Evolutionary conservation across 2,113 vertebrate species (phyloP).

Genomic region (Semnornis frantzii): DNA sequence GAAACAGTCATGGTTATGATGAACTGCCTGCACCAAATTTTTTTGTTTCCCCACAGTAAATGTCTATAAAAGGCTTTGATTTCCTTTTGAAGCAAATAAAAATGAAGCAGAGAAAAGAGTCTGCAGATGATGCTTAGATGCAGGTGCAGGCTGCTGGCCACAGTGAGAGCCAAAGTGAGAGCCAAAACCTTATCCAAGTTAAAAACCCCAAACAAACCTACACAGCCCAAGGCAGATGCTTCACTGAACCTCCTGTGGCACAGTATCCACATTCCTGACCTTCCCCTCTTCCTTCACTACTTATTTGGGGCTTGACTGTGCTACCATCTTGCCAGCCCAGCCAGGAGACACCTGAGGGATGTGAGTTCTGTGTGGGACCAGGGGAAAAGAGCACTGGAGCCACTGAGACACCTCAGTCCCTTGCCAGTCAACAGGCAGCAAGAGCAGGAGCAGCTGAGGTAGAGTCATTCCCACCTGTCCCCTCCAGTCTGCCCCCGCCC

Average conservation of each 20-base stretch:
- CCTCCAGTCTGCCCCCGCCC: background rate
- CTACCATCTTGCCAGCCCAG: background rate
- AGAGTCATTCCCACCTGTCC: background rate
- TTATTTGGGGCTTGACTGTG: background rate
- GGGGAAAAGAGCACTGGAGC: background rate
- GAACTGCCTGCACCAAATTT: background rate
- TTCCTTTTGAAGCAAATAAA: constrained; percentile 27
- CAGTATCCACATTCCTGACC: background rate
- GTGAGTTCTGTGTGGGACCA: accelerated
- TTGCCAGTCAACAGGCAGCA: background rate
- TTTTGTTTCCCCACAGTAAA: background rate
- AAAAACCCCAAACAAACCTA: background rate
- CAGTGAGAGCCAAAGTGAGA: background rate
- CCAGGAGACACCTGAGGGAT: background rate
- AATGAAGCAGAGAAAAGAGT: background rate
- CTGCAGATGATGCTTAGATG: background rate
- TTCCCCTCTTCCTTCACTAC: constrained; percentile 2
- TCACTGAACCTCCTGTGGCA: background rate
- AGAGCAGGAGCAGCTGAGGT: background rate
- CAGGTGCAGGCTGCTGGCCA: background rate
- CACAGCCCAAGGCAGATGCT: background rate
- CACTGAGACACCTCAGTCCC: background rate
- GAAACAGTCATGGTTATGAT: background rate
- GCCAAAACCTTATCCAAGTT: constrained; percentile 9
- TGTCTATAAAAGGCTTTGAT: background rate